phyloP scores from a whole-genome alignment of 2,888 invertebrate genomes.

The Stegana nigrithorax region DNA sequence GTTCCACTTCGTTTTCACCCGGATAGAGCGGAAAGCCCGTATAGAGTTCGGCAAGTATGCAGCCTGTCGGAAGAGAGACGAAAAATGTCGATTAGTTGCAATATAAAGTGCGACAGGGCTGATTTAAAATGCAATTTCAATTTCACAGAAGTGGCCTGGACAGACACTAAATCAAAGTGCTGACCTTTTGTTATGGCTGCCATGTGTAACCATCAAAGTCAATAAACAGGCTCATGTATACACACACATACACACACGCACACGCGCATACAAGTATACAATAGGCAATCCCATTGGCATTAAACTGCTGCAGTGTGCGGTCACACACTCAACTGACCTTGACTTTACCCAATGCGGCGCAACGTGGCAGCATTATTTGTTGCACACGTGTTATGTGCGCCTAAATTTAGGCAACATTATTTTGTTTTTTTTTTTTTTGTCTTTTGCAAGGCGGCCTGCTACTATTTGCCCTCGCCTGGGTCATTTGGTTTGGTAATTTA shows the following conservation, averaged over 20 bases:
- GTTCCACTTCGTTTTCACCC: conserved; percentile 96
- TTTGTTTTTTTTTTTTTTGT: background rate
- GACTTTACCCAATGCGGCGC: conserved; percentile 40
- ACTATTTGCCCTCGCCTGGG: background rate
- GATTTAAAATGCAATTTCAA: too few species aligned
- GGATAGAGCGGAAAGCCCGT: conserved; percentile 96
- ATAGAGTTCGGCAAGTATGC: conserved; percentile 94
- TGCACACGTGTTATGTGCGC: background rate
- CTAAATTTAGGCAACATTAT: background rate
- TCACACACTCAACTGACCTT: conserved; percentile 46
- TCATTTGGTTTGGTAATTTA: too few species aligned
- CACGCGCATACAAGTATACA: too few species aligned
- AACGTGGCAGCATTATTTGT: background rate
- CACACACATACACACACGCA: too few species aligned
- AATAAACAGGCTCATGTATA: too few species aligned
- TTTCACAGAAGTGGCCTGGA: too few species aligned
- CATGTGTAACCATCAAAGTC: background rate
- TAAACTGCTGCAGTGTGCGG: conserved; percentile 5
- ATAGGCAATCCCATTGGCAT: too few species aligned
- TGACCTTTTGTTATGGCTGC: too few species aligned
- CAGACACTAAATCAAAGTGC: background rate
- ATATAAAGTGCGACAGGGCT: too few species aligned
- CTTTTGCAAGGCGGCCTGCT: background rate
- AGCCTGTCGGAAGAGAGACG: conserved; percentile 72
- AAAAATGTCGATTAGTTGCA: too few species aligned